Percentiles rank a stretch among this genome's conserved stretches.
Evolutionary conservation across 2,113 vertebrate genomes (phyloP).

Genomic region (Taxidea taxus): DNA sequence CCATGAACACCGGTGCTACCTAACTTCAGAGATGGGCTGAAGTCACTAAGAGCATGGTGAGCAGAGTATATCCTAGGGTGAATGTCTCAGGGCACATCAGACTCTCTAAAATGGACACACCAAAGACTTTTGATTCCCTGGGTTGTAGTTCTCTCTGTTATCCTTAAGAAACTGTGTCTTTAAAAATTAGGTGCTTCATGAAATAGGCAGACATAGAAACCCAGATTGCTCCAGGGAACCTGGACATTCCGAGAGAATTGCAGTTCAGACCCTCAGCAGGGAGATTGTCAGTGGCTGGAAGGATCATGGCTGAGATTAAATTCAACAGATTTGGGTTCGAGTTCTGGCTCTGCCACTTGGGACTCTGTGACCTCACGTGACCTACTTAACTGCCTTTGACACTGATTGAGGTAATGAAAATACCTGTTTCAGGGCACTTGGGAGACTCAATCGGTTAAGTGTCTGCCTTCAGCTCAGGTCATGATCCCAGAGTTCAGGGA

Average conservation of each 20-base stretch:
- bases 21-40: neutral
- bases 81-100: neutral
- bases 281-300: neutral
- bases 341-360: neutral
- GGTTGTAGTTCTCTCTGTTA: neutral
- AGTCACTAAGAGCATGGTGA: neutral
- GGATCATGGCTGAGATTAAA: neutral
- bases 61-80: neutral
- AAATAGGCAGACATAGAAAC: neutral
- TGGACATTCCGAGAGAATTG: neutral
- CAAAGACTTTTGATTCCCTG: neutral
- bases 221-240: neutral
- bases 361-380: neutral
- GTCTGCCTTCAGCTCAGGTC: neutral
- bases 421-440: neutral
- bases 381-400: neutral
- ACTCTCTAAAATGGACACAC: neutral
- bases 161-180: neutral
- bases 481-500: neutral
- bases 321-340: neutral
- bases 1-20: neutral
- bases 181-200: neutral
- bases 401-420: neutral
- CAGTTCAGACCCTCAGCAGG: neutral
- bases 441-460: neutral